phyloP scores from a whole-genome alignment of 2,888 invertebrate species.

The Crioceris asparagi region DNA sequence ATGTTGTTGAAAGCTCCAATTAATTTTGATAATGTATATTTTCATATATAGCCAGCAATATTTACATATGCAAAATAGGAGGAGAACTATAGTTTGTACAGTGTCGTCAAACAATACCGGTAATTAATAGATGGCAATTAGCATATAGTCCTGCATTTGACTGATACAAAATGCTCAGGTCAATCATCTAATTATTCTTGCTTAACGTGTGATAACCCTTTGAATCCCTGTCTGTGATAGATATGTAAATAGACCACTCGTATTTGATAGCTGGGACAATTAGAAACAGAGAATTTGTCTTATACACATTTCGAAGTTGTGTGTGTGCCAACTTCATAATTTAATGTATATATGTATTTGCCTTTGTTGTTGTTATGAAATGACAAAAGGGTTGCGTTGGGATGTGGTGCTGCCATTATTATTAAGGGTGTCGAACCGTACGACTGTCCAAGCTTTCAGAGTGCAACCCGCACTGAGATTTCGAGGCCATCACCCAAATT shows the following conservation, averaged over 20 bases:
- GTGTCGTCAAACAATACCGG: constrained; percentile 33
- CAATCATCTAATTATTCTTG: constrained; percentile 39
- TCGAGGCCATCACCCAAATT: too few relatives aligned
- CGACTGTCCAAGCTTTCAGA: too few relatives aligned
- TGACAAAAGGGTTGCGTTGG: too few relatives aligned
- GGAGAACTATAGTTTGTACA: constrained; percentile 30
- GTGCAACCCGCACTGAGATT: too few relatives aligned
- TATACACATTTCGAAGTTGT: too few relatives aligned
- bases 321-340: too few relatives aligned
- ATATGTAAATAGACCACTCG: constrained; percentile 34
- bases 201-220: constrained; percentile 37
- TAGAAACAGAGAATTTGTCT: constrained; percentile 30
- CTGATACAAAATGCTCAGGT: constrained; percentile 40
- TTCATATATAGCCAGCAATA: constrained; percentile 14
- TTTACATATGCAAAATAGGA: constrained; percentile 29
- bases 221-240: constrained; percentile 36
- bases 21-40: constrained; percentile 2
- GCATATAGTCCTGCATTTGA: constrained; percentile 39
- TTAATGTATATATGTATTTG: too few relatives aligned
- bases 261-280: constrained; percentile 27
- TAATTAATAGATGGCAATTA: constrained; percentile 38
- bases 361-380: too few relatives aligned
- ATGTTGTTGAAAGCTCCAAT: too few relatives aligned
- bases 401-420: too few relatives aligned
- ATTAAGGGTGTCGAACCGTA: too few relatives aligned